Evolutionary conservation across 2,113 vertebrate genomes (phyloP).

Genomic region (Strix uralensis): DNA sequence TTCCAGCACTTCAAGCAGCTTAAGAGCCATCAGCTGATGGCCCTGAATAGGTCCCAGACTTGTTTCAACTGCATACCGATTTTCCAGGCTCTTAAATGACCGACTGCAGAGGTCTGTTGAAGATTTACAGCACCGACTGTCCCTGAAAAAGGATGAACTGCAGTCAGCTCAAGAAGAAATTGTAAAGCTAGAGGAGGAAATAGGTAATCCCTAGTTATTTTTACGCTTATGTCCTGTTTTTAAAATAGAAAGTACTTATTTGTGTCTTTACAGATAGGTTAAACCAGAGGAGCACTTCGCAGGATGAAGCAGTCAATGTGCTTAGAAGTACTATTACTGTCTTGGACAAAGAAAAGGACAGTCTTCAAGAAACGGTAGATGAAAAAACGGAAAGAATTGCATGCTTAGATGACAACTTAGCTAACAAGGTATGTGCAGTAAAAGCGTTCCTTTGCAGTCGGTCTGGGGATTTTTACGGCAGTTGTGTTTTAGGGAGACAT

Average conservation of each 20-base stretch:
- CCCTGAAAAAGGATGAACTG: not conserved
- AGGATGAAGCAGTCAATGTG: slow-evolving; percentile 79
- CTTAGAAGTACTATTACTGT: slow-evolving; percentile 86
- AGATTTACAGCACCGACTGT: not conserved
- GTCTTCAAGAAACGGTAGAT: slow-evolving; percentile 91
- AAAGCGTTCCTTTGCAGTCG: not conserved
- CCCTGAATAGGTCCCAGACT: not conserved
- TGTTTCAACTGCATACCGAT: not conserved
- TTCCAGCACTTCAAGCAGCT: not conserved
- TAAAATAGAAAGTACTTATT: not conserved
- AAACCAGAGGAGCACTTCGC: slow-evolving; percentile 75
- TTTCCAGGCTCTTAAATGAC: not conserved
- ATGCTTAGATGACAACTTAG: slow-evolving; percentile 83
- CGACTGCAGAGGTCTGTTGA: not conserved
- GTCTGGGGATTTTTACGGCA: not conserved
- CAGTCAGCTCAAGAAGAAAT: not conserved
- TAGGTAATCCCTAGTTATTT: not conserved
- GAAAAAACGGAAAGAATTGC: slow-evolving; percentile 92
- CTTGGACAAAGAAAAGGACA: slow-evolving; percentile 93
- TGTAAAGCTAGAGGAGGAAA: not conserved
- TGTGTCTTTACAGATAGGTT: slow-evolving; percentile 77
- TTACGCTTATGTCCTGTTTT: not conserved
- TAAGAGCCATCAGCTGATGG: not conserved
- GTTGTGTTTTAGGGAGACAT: not conserved
- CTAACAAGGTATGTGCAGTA: slow-evolving; percentile 81